Evolutionary conservation across 2,113 vertebrate species (phyloP), one percentile per base, ranked within the genome.

Genomic region (Dissostichus mawsoni): DNA sequence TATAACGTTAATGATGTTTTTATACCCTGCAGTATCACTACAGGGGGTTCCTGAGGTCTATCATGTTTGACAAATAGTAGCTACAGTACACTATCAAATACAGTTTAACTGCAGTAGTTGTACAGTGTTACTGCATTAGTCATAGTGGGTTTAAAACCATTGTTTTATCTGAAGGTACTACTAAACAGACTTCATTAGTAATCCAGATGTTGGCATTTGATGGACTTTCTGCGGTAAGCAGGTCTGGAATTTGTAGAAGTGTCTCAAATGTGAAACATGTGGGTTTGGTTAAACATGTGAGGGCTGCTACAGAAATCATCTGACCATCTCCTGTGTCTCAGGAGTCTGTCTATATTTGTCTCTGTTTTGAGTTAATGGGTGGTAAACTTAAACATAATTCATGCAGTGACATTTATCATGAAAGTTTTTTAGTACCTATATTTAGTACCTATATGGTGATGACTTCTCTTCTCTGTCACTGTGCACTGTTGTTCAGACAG

Each of bases 401-500:
- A 66, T 29, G 5, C 25, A 52, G 13, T 66, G 23, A 29, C 25
- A 51, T 2, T 23, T 17, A 17, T 66, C 8, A 45, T 23, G 36
- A 64, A 41, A 50, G 23, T 67, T 11, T 18, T 10, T 66, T 5
- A 51, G 23, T 17, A 29, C 8, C 13, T 57, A 14, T 25, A 20
- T 25, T n/a, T 72, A 29, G 29, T 29, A 4, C 29, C 41, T 66
- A 20, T 25, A 29, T 16, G 44, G 69, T 56, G 52, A 36, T 5
- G 48, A 45, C 51, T 53, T 50, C 9, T 51, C 67, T n/a, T 80
- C 18, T 65, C 29, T 64, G 56, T 72, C 41, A 29, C 14, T 47
- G 6, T 59, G 14, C 13, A 58, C 55, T 59, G 44, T 66, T 88
- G 68, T 74, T 78, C 66, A 56, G 67, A 86, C 68, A 82, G 81